Evolutionary conservation across 2,888 invertebrate genomes (phyloP).

Genomic region (Helleia helle): DNA sequence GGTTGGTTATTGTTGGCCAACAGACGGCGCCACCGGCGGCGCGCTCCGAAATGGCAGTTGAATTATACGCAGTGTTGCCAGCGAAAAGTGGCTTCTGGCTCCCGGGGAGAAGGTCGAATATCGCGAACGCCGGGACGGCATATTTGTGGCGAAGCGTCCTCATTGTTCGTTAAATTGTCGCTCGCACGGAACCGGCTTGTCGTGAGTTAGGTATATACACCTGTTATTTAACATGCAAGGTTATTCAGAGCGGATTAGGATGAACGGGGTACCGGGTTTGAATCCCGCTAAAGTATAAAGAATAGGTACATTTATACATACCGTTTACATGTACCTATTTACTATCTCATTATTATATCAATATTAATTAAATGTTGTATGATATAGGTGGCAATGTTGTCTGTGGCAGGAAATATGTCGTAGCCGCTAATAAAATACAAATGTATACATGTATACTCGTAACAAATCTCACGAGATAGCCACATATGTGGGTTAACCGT

Average conservation of each 20-base stretch:
- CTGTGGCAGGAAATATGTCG: too few relatives aligned
- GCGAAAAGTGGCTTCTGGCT: slow-evolving; percentile 31
- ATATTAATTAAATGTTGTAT: too few relatives aligned
- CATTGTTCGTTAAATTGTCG: slow-evolving; percentile 74
- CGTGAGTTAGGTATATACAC: slow-evolving; percentile 69
- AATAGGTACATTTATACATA: too few relatives aligned
- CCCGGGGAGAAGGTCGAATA: slow-evolving; percentile 26
- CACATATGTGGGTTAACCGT: too few relatives aligned
- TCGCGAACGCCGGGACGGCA: slow-evolving; percentile 36
- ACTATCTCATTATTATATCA: too few relatives aligned
- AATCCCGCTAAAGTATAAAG: too few relatives aligned
- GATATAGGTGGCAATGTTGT: too few relatives aligned
- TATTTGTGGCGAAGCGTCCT: slow-evolving; percentile 68
- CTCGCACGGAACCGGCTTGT: slow-evolving; percentile 70
- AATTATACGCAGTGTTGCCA: slow-evolving; percentile 57
- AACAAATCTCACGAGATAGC: too few relatives aligned
- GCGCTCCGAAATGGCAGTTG: slow-evolving; percentile 71
- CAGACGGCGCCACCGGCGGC: slow-evolving; percentile 71
- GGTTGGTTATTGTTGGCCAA: slow-evolving; percentile 63
- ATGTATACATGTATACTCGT: too few relatives aligned
- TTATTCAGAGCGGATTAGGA: slow-evolving; percentile 50
- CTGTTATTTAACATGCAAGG: slow-evolving; percentile 68
- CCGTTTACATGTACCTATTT: too few relatives aligned
- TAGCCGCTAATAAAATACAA: too few relatives aligned
- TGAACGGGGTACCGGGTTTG: slow-evolving; percentile 22